These are phyloP conservation scores for Pseudois nayaur DNA, from an alignment of 2,113 vertebrate genomes.

Conservation along the genomic window DNA sequence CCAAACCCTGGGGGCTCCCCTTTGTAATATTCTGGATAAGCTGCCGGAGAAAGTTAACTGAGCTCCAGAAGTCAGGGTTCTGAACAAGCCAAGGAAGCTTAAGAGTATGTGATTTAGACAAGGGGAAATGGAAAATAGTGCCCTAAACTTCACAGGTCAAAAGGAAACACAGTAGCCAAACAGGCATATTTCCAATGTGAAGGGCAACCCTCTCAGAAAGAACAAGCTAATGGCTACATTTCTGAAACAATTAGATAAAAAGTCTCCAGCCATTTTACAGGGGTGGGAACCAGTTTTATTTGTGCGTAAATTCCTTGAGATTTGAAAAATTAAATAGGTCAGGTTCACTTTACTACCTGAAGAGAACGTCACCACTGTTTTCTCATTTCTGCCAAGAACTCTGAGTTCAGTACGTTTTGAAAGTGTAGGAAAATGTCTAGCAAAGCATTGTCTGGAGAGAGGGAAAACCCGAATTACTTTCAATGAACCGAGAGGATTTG, in stretches of 20 bases:
- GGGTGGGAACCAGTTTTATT: background rate
- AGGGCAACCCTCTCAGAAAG: background rate
- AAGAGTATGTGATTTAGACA: accelerated
- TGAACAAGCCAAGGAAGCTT: background rate
- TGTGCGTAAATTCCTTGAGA: background rate
- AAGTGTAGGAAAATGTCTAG: background rate
- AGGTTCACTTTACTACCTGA: background rate
- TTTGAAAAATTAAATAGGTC: background rate
- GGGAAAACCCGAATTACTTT: background rate
- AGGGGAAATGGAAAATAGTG: background rate
- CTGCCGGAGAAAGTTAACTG: background rate
- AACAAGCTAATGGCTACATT: background rate
- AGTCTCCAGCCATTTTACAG: background rate
- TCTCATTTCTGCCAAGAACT: background rate
- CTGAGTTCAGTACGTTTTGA: background rate
- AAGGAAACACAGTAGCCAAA: background rate
- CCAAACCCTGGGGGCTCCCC: background rate
- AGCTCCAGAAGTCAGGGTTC: background rate
- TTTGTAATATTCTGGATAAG: background rate
- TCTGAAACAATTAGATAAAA: background rate
- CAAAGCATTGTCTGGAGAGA: background rate
- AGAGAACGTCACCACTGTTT: background rate
- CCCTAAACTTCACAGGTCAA: background rate
- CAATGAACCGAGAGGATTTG: background rate
- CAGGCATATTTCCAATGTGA: background rate